Evolutionary conservation across 1,140 invertebrate species (phyloP), one percentile per base, ranked within the genome.

Genomic region (Diachasmimorpha longicaudata): DNA sequence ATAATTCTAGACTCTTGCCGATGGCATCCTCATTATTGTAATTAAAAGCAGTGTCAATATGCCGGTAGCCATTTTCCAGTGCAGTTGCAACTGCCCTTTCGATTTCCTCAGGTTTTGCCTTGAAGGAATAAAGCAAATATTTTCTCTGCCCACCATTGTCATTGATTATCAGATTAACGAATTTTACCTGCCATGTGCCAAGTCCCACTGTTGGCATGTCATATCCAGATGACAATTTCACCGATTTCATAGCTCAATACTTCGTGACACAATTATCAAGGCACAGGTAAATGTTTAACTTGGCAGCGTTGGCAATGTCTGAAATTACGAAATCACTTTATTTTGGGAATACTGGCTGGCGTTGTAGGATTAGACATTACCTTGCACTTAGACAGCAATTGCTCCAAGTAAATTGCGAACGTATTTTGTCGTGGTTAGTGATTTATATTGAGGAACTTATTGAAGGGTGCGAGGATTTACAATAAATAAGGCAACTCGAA

Each of bases 1-100:
- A 95, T 83, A 92, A 90, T 81, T 94, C 93, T 11, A 96, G 86
- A 52, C 93, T 93, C 63, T 90, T 91, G 16, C 95, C 95, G 81
- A 97, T 95, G 9, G 92, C 91, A 77, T 92, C 90, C 87, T 97
- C 96, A 84, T 96, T 97, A 77, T 92, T 91, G 82, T 96, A 96
- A 84, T 93, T 92, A 78, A 93, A 93, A 37, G 95, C 95, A 14
- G 94, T 95, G 83, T 96, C 95, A 72, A 96, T 95, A 79, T 95
- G 95, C 36, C 93, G 90, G 81, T 95, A 95, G 11, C 94, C 93
- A 79, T 78, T 85, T 23, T 92, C 85, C 19, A 94, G 81, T 19
- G 93, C 95, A 70, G 87, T 87, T 63, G 92, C 91, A 0, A 96
- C 89, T 31, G 92, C 93, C 16, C 82, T 81, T 85, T 94, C 93